Conservation (phyloP, 2,888 invertebrate species). For the Adelphocoris suturalis region DNA sequence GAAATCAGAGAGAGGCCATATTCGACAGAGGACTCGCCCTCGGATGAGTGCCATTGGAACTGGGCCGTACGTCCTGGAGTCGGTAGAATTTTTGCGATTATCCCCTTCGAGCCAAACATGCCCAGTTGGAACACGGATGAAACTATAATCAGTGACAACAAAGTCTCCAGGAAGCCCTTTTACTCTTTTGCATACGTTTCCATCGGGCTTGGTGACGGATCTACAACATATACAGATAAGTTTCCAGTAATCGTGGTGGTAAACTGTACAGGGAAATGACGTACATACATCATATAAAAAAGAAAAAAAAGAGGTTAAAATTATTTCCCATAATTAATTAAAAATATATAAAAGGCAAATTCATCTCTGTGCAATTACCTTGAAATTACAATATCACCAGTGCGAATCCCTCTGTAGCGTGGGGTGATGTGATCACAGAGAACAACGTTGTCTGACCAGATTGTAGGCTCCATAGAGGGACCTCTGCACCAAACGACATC, state of each 20-base stretch:
- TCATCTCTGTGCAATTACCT: conserved; percentile 80
- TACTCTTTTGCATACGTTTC: conserved; percentile 92
- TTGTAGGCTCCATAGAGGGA: conserved; percentile 96
- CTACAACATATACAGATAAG: not conserved
- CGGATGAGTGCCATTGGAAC: conserved; percentile 91
- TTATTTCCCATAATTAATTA: not conserved
- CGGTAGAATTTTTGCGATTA: conserved; percentile 90
- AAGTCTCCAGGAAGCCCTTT: conserved; percentile 87
- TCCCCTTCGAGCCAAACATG: conserved; percentile 97
- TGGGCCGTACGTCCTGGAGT: conserved; percentile 92
- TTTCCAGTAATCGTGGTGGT: too few relatives aligned
- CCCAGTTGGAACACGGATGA: conserved; percentile 86
- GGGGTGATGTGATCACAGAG: conserved; percentile 90
- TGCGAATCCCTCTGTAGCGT: conserved; percentile 82
- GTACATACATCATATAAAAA: too few relatives aligned
- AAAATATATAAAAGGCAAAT: not conserved
- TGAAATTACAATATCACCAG: conserved; percentile 92
- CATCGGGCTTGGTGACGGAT: conserved; percentile 87
- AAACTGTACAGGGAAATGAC: too few relatives aligned
- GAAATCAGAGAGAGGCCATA: conserved; percentile 83
- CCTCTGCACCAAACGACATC: conserved; percentile 86
- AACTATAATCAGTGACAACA: conserved; percentile 76
- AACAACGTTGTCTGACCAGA: conserved; percentile 89
- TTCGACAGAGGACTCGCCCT: conserved; percentile 89
- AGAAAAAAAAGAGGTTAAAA: too few relatives aligned